Evolutionary conservation across 1,140 invertebrate genomes (phyloP).

Genomic region (Hydropsyche tenuis): DNA sequence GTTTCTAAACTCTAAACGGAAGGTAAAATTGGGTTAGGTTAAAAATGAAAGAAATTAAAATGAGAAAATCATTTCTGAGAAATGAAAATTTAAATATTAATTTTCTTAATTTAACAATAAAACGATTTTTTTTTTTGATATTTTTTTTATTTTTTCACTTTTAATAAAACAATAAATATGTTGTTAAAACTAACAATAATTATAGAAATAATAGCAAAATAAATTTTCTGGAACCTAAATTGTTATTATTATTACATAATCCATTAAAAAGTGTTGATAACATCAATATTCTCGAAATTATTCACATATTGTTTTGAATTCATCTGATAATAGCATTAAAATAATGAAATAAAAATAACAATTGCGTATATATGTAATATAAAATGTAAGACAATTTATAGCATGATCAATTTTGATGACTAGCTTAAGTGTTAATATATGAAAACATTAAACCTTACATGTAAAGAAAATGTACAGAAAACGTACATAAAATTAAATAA

Average conservation of each 20-base stretch:
- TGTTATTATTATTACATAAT: constrained; percentile 6
- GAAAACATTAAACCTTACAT: background rate
- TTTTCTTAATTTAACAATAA: no score
- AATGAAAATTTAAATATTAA: no score
- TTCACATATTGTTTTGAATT: background rate
- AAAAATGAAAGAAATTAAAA: no score
- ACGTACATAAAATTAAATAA: no score
- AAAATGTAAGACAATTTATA: constrained; percentile 9
- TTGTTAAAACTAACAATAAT: constrained; percentile 17
- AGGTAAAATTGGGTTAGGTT: no score
- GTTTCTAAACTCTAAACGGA: no score
- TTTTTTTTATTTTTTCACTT: background rate
- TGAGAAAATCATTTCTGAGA: no score
- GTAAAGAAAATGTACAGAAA: no score
- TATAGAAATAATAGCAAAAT: constrained; percentile 28
- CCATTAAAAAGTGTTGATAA: background rate
- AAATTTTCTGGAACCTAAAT: constrained; percentile 30
- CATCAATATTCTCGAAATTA: background rate
- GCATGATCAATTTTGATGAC: constrained; percentile 30
- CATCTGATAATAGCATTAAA: no score
- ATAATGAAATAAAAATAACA: constrained; percentile 12
- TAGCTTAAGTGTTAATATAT: constrained; percentile 33
- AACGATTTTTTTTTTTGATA: background rate
- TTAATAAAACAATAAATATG: background rate
- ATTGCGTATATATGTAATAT: background rate